Evolutionary conservation across 2,888 invertebrate species (phyloP).

Genomic region (Harmothoe impar): DNA sequence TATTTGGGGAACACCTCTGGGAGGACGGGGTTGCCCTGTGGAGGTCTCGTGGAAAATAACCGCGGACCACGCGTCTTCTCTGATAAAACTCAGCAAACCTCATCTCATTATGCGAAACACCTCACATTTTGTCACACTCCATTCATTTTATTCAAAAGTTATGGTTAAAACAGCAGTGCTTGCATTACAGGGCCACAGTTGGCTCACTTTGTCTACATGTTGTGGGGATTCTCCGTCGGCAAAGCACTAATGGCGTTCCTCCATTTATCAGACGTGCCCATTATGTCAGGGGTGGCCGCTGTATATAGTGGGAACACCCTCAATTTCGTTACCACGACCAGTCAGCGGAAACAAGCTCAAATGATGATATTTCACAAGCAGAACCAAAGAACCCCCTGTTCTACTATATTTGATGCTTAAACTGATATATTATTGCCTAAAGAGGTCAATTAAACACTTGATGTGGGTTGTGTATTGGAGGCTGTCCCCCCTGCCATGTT

Average conservation of each 20-base stretch:
- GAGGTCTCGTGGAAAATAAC: slow-evolving; percentile 52
- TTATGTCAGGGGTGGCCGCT: background rate
- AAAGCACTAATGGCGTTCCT: slow-evolving; percentile 45
- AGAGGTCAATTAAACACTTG: background rate
- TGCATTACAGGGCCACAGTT: background rate
- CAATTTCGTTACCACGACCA: background rate
- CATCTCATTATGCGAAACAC: background rate
- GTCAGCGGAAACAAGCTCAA: background rate
- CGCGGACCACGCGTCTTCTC: slow-evolving; percentile 27
- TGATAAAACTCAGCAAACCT: background rate
- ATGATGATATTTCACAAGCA: no score
- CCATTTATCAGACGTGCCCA: slow-evolving; percentile 46
- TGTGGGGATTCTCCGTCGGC: slow-evolving; percentile 48
- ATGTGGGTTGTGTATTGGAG: background rate
- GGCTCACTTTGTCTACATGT: background rate
- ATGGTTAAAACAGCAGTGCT: no score
- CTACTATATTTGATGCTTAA: no score
- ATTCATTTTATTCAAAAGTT: no score
- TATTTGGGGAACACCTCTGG: slow-evolving; percentile 61
- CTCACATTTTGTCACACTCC: no score
- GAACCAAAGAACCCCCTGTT: no score
- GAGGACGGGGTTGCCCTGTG: slow-evolving; percentile 61
- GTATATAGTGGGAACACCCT: slow-evolving; percentile 30
- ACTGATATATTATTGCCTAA: no score
- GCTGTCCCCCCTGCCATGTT: background rate